phyloP scores from a whole-genome alignment of 2,113 vertebrate genomes.

The Bufo bufo region DNA sequence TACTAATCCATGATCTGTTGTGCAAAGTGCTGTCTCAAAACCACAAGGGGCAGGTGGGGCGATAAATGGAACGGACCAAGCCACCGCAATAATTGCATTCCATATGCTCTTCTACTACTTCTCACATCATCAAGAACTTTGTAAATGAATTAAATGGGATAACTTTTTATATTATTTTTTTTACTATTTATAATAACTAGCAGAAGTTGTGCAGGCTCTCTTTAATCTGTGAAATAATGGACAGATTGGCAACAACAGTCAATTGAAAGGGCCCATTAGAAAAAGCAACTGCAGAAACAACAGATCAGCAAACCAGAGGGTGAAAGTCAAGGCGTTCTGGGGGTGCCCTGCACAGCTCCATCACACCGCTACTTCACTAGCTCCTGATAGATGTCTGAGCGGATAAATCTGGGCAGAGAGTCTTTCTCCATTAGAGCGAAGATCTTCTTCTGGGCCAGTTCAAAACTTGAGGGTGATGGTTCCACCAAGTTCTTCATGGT shows the following conservation, averaged over 20 bases:
- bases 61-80: neutral
- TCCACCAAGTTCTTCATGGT: constrained; percentile 91
- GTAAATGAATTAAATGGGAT: neutral
- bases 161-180: neutral
- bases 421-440: constrained; percentile 96
- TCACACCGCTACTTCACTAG: constrained; percentile 76
- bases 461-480: constrained; percentile 83
- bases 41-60: neutral
- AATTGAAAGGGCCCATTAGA: constrained; percentile 26
- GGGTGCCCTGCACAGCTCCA: constrained; percentile 59
- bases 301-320: constrained; percentile 33
- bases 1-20: neutral
- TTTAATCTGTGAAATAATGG: constrained; percentile 16
- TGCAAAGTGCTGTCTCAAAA: neutral
- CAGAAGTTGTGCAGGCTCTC: neutral
- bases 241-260: constrained; percentile 51
- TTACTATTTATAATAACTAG: neutral
- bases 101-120: neutral
- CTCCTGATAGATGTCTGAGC: constrained; percentile 86
- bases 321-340: constrained; percentile 19
- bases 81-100: neutral
- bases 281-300: constrained; percentile 23
- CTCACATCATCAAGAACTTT: neutral
- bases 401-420: constrained; percentile 90
- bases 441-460: constrained; percentile 91